Evolutionary conservation across 2,797 vertebrate species (phyloP).

Genomic region (Brachyrhaphis roseni): DNA sequence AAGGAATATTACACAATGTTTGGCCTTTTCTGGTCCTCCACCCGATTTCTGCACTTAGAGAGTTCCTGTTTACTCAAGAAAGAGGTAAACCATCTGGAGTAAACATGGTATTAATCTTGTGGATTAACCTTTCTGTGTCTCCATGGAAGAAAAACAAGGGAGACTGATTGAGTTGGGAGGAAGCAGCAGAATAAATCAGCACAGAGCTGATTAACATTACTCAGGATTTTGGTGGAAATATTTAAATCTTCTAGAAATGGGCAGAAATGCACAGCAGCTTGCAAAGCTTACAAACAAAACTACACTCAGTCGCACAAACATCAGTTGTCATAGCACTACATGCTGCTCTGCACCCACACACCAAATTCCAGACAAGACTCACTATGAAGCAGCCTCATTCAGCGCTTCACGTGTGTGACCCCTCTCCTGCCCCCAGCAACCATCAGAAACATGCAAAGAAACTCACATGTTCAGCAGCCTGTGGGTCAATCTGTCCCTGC

Average conservation of each 20-base stretch:
- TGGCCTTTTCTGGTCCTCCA: neutral
- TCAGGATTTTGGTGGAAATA: neutral
- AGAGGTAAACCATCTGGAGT: neutral
- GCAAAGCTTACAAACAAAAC: neutral
- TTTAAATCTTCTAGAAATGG: neutral
- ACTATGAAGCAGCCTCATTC: constrained; percentile 42
- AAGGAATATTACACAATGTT: neutral
- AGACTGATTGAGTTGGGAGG: neutral
- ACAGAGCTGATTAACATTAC: neutral
- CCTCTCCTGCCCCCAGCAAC: neutral
- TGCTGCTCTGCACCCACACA: constrained; percentile 48
- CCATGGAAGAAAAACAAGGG: constrained; percentile 8
- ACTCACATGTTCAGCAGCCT: constrained; percentile 96
- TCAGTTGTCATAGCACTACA: constrained; percentile 16
- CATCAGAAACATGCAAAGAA: constrained; percentile 5
- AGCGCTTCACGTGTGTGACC: constrained; percentile 21
- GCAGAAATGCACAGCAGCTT: neutral
- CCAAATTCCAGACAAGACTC: constrained; percentile 48
- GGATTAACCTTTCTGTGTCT: neutral
- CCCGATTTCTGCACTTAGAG: neutral
- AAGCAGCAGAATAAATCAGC: neutral
- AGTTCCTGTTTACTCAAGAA: neutral
- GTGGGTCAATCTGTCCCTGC: constrained; percentile 91
- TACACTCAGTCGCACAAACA: constrained; percentile 8
- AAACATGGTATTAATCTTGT: neutral